A percentile compares a stretch with the other conserved stretches of the same genome.
Conservation (phyloP, 1,140 invertebrate species). For the Caenorhabditis elegans region DNA sequence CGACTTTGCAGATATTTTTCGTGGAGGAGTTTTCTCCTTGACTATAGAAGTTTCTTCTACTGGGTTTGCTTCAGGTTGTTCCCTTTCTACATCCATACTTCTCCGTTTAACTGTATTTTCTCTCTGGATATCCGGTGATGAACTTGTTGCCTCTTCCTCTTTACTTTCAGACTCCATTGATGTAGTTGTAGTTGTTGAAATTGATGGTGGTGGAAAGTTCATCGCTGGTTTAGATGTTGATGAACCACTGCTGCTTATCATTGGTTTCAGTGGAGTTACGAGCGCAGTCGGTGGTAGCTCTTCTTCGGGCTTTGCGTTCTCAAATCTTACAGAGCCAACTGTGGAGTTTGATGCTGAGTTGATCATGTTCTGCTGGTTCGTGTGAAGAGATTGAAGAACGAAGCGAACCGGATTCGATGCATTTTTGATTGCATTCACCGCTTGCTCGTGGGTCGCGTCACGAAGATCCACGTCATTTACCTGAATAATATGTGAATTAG, state of each 20-base stretch:
- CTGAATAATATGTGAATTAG: no score
- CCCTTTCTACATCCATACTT: neutral
- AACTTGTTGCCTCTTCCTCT: neutral
- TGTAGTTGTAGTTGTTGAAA: constrained; percentile 19
- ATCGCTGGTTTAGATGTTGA: neutral
- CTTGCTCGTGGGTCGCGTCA: constrained; percentile 85
- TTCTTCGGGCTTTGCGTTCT: constrained; percentile 12
- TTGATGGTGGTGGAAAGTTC: neutral
- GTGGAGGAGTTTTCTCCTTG: neutral
- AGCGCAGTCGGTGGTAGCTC: neutral
- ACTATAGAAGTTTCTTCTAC: no score
- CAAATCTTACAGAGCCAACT: constrained; percentile 32
- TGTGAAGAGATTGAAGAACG: constrained; percentile 84
- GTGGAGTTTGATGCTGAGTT: constrained; percentile 41
- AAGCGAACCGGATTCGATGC: constrained; percentile 85
- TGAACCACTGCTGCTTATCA: neutral
- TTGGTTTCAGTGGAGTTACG: constrained; percentile 21
- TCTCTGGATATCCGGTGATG: neutral
- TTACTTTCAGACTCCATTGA: constrained; percentile 4
- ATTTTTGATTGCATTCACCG: constrained; percentile 91
- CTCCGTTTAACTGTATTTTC: neutral
- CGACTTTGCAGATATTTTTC: neutral
- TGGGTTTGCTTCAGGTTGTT: no score
- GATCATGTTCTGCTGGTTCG: constrained; percentile 32
- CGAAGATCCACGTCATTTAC: constrained; percentile 89